A percentile compares a stretch with the other conserved stretches of the same genome.
Conservation (phyloP, 2,113 vertebrate species). For the Prionailurus bengalensis region DNA sequence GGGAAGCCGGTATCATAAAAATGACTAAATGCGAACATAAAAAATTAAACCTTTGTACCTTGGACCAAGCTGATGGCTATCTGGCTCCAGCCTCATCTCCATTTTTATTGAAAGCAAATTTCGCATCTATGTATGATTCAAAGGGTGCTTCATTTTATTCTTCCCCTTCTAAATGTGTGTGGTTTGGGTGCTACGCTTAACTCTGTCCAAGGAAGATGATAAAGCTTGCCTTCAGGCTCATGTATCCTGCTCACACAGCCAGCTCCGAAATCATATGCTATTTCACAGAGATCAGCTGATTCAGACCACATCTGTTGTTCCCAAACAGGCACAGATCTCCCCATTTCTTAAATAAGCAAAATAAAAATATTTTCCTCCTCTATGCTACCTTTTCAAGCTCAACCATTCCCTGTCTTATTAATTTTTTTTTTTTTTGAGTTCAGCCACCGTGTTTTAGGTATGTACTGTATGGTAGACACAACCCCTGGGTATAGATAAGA, state of each 20-base stretch:
- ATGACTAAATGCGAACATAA: constrained; percentile 81
- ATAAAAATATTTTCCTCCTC: neutral
- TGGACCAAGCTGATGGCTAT: constrained; percentile 33
- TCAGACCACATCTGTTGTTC: neutral
- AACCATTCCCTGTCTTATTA: neutral
- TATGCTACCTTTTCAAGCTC: neutral
- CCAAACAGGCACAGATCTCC: neutral
- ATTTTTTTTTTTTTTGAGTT: neutral
- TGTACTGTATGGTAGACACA: neutral
- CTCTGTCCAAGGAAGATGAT: neutral
- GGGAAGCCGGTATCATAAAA: constrained; percentile 80
- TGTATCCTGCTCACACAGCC: neutral
- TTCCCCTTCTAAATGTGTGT: neutral
- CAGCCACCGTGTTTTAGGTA: neutral
- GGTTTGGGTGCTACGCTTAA: rapidly evolving
- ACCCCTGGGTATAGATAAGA: neutral
- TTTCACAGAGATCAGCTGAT: neutral
- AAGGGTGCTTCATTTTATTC: neutral
- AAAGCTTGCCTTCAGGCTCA: neutral
- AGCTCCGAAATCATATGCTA: neutral
- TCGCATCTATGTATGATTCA: constrained; percentile 64
- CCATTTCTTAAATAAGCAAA: neutral
- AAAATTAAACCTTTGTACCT: constrained; percentile 78
- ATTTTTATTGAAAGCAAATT: constrained; percentile 76
- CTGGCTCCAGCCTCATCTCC: constrained; percentile 62